Evolutionary conservation across 2,888 invertebrate genomes (phyloP).

Genomic region (Pandemis heparana): DNA sequence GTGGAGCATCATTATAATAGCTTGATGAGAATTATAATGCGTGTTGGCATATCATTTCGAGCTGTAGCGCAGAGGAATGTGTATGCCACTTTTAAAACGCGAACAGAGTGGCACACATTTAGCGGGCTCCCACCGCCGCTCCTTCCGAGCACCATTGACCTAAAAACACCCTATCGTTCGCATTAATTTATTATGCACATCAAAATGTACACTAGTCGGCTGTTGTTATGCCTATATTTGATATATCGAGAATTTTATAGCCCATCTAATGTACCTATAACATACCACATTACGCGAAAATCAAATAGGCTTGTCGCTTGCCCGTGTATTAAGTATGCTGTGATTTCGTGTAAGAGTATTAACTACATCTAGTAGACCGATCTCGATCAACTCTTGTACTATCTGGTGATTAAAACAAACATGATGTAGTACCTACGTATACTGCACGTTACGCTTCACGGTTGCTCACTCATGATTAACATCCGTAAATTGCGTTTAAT

Average conservation of each 20-base stretch:
- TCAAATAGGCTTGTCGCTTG: not conserved
- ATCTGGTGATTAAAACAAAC: slow-evolving; percentile 34
- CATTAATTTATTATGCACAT: slow-evolving; percentile 37
- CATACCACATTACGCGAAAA: not conserved
- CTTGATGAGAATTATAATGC: slow-evolving; percentile 47
- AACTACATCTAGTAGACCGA: not conserved
- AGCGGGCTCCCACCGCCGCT: slow-evolving; percentile 23
- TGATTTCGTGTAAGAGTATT: not conserved
- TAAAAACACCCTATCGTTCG: slow-evolving; percentile 39
- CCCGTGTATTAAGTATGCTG: not conserved
- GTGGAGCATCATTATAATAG: slow-evolving; percentile 40
- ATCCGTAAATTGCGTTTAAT: slow-evolving; percentile 24
- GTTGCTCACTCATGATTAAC: slow-evolving; percentile 31
- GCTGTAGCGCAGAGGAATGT: slow-evolving; percentile 46
- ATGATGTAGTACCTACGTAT: not conserved
- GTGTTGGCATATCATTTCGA: slow-evolving; percentile 48
- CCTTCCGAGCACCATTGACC: slow-evolving; percentile 35
- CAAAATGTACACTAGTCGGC: slow-evolving; percentile 30
- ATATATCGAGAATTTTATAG: slow-evolving; percentile 7
- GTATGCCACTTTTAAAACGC: slow-evolving; percentile 45
- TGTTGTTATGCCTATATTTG: slow-evolving; percentile 16
- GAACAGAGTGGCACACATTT: slow-evolving; percentile 35
- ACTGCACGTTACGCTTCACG: slow-evolving; percentile 28
- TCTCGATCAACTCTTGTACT: not conserved
- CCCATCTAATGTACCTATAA: not conserved